Percentiles rank a stretch among this genome's conserved stretches.
Evolutionary conservation across 2,797 vertebrate genomes (phyloP).

Genomic region (Nothura maculosa): DNA sequence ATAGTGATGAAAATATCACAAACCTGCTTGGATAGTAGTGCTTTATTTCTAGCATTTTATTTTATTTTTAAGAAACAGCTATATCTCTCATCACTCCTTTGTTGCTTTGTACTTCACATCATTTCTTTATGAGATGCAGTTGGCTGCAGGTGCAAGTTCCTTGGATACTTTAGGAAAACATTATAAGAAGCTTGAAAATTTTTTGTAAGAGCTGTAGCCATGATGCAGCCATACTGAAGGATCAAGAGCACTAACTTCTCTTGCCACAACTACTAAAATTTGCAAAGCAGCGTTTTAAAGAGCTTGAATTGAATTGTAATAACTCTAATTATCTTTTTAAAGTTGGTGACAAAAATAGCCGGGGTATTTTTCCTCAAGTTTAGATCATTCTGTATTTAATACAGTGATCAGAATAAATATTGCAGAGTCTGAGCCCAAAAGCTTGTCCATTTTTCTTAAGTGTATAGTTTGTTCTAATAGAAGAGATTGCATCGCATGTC

Average conservation of each 20-base stretch:
- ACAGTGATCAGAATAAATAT: background rate
- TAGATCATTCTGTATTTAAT: background rate
- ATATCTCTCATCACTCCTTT: background rate
- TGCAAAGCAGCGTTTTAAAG: constrained; percentile 1
- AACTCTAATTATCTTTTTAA: background rate
- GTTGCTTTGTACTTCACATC: background rate
- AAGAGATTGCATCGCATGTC: background rate
- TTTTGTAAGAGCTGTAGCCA: background rate
- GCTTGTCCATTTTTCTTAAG: background rate
- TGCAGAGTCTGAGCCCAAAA: background rate
- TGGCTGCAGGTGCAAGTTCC: background rate
- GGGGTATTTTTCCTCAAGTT: background rate
- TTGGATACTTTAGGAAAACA: background rate
- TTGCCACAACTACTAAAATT: constrained; percentile 21
- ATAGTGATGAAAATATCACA: background rate
- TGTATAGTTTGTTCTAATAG: background rate
- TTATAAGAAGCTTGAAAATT: constrained; percentile 3
- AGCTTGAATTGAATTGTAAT: background rate
- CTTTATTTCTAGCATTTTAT: background rate
- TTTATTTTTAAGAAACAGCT: background rate
- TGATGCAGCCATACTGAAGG: background rate
- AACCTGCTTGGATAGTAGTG: background rate
- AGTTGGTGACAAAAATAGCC: background rate
- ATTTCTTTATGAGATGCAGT: background rate
- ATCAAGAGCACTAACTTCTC: background rate